Base-by-base conservation (phyloP, 1,140 invertebrate genomes). In the Macrobrachium nipponense region DNA sequence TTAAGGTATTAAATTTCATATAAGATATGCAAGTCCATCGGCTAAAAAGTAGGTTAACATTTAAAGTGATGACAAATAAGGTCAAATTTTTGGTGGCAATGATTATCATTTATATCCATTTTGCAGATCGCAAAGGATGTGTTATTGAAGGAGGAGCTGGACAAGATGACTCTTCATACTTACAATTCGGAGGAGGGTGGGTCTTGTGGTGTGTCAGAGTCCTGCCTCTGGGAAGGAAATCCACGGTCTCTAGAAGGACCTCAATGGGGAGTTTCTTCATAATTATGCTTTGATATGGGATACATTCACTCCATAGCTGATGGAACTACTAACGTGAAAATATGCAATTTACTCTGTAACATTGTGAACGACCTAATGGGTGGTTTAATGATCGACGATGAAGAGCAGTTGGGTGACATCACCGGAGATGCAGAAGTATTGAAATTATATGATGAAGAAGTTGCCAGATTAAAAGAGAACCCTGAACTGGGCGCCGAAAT, bases 161-260 rank as follows among this genome's bases (percentile, higher is more conserved):
- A 73, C 11, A 51, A 75, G 68, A 17, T 80, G 0, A 80, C 68
- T 10, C 36, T 23, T 36, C n/a, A 64, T 51, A 58, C 27, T 8
- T 86, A 61, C 84, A 80, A 86, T 78, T 80, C 68, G 6, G 58
- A 44, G 14, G 77, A 80, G 6, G 84, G 84, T 5, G n/a, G n/a
- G n/a, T 77, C 84, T 11, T 86, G 64, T 86, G 76, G 76, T 59
- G 84, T 58, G 84, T 72, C 12, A 75, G 66, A 70, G 23, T 86
- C 59, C 23, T 80, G 23, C 14, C 27, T 7, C 2, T 43, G 5
- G 11, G 17, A 4, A 18, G n/a, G 12, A 20, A n/a, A 10, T 79
- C 76, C 23, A n/a, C 51, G 0, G 51, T 12, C 51, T 51, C 51
- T 51, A 2, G 51, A 51, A 51, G 51, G 51, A 51, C 7, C 3